phyloP scores from a whole-genome alignment of 2,113 vertebrate genomes.

The Phalacrocorax aristotelis region DNA sequence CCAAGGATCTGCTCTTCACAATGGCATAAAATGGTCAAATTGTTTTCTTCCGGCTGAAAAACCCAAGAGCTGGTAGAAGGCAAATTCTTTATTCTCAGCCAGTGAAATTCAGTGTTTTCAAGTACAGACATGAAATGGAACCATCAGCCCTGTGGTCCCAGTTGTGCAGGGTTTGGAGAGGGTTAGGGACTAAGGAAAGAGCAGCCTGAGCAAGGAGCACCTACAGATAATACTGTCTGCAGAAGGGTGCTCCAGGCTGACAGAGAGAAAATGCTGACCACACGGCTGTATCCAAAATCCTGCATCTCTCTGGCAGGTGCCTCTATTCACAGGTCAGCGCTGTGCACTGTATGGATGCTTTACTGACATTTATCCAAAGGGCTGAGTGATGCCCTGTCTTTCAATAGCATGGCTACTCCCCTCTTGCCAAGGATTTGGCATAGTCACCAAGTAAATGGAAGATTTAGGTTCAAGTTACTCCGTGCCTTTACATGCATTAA shows the following conservation, averaged over 20 bases:
- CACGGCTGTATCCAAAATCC: not conserved
- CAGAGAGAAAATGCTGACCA: not conserved
- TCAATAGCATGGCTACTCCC: not conserved
- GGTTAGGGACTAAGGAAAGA: not conserved
- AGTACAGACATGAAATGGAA: not conserved
- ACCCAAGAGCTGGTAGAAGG: not conserved
- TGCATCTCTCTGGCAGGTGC: not conserved
- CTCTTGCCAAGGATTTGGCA: not conserved
- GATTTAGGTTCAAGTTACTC: not conserved
- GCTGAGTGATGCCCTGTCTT: not conserved
- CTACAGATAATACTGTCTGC: not conserved
- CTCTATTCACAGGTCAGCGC: not conserved
- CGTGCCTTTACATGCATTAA: not conserved
- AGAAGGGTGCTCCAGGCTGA: not conserved
- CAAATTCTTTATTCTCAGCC: not conserved
- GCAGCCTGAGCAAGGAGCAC: not conserved
- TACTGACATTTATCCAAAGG: not conserved
- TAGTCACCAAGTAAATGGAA: not conserved
- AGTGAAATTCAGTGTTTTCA: not conserved
- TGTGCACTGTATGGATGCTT: not conserved
- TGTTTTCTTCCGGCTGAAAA: not conserved
- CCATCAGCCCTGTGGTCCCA: not conserved
- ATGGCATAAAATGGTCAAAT: not conserved
- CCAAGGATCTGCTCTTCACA: not conserved
- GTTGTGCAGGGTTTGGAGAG: not conserved